Conservation (phyloP, 2,113 vertebrate genomes). For the Crypturellus undulatus region DNA sequence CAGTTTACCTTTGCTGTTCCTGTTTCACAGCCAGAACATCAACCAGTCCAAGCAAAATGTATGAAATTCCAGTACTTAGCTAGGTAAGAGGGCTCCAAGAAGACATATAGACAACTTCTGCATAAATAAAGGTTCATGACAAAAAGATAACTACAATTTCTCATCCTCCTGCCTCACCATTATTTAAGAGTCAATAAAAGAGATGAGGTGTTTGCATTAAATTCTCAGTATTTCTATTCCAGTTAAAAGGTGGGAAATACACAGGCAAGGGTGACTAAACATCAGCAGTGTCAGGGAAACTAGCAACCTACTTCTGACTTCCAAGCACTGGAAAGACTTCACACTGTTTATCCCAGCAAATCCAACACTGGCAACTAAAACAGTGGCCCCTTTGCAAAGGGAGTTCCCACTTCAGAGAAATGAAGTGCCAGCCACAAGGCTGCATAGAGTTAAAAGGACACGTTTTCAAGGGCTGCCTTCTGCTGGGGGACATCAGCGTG, state of each 20-base stretch:
- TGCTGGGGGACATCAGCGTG: background rate
- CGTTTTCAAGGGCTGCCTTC: background rate
- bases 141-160: background rate
- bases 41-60: background rate
- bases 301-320: background rate
- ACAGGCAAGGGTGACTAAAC: background rate
- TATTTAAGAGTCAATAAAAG: background rate
- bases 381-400: background rate
- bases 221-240: background rate
- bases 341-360: background rate
- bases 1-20: background rate
- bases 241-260: background rate
- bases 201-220: background rate
- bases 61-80: background rate
- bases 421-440: rapidly evolving
- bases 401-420: background rate
- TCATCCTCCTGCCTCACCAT: background rate
- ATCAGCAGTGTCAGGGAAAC: background rate
- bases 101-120: background rate
- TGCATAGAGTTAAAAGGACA: background rate
- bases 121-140: background rate
- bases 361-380: background rate
- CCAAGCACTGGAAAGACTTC: background rate
- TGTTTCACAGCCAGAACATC: background rate
- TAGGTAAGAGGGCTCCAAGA: no score